Evolutionary conservation across 1,140 invertebrate species (phyloP).

Genomic region (Lanistes nyassanus): DNA sequence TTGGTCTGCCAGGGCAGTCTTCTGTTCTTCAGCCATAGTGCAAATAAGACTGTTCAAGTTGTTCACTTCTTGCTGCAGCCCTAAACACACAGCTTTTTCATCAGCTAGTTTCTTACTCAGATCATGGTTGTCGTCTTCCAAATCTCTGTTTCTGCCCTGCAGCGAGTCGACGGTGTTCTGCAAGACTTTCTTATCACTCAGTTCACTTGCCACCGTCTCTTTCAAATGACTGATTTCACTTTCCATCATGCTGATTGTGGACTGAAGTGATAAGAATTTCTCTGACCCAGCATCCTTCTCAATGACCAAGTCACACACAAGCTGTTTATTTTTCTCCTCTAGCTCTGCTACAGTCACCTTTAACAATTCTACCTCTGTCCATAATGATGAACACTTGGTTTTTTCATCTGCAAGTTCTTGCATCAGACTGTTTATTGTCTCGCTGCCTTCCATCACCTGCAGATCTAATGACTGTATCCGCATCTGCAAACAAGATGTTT

Average conservation of each 20-base stretch:
- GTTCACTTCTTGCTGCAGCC: slow-evolving; percentile 11
- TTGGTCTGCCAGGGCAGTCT: neutral
- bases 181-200: no score
- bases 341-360: slow-evolving; percentile 26
- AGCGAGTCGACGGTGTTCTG: no score
- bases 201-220: neutral
- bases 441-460: slow-evolving; percentile 21
- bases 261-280: neutral
- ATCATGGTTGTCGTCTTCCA: neutral
- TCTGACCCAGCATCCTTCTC: neutral
- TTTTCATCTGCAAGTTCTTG: slow-evolving; percentile 23
- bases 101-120: neutral
- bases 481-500: slow-evolving; percentile 17
- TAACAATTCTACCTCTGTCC: slow-evolving; percentile 25
- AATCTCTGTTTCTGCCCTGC: no score
- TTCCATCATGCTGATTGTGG: neutral
- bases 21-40: slow-evolving; percentile 7
- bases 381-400: neutral
- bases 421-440: neutral
- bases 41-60: neutral
- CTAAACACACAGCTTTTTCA: no score
- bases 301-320: neutral
- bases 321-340: slow-evolving; percentile 26
- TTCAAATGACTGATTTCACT: neutral
- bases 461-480: slow-evolving; percentile 22